Percentiles rank a stretch among this genome's conserved stretches.
Conservation (phyloP, 2,888 invertebrate genomes). For the Xestobium rufovillosum region DNA sequence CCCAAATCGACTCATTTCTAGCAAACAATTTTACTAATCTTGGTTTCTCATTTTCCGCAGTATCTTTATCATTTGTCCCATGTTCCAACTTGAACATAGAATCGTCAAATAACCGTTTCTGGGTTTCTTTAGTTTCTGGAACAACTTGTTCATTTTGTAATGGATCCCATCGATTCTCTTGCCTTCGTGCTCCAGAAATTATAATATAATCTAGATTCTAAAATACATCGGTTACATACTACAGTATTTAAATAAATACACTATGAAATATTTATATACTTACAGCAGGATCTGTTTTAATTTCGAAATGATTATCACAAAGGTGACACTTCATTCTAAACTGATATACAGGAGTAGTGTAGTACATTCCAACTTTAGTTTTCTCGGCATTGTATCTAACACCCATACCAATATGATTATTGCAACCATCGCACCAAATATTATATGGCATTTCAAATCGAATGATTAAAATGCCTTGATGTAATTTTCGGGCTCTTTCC, state of each 20-base stretch:
- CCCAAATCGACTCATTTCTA: slow-evolving; percentile 74
- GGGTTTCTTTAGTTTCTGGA: slow-evolving; percentile 85
- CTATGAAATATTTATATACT: slow-evolving; percentile 33
- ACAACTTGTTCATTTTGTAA: slow-evolving; percentile 90
- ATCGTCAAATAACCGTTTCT: slow-evolving; percentile 85
- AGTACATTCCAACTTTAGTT: slow-evolving; percentile 94
- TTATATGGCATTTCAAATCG: slow-evolving; percentile 99
- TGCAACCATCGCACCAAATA: slow-evolving; percentile 98
- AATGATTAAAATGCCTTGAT: slow-evolving; percentile 90
- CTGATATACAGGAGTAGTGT: slow-evolving; percentile 94
- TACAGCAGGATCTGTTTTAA: slow-evolving; percentile 96
- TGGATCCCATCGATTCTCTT: slow-evolving; percentile 98
- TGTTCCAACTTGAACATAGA: slow-evolving; percentile 98
- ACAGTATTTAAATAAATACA: slow-evolving; percentile 1
- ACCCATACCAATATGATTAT: slow-evolving; percentile 98
- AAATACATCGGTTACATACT: slow-evolving; percentile 28
- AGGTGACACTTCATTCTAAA: slow-evolving; percentile 99
- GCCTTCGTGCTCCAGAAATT: slow-evolving; percentile 87
- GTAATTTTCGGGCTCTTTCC: slow-evolving; percentile 91
- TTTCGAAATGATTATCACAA: slow-evolving; percentile 95
- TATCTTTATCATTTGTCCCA: slow-evolving; percentile 68
- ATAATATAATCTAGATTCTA: slow-evolving; percentile 96
- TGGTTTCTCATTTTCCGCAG: slow-evolving; percentile 63
- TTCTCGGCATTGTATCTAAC: slow-evolving; percentile 95
- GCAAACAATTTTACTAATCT: slow-evolving; percentile 68